Percentiles rank a stretch among this genome's conserved stretches.
These are phyloP conservation scores for Uloborus plumipes DNA, from an alignment of 2,888 invertebrate genomes.

Conservation along the genomic window DNA sequence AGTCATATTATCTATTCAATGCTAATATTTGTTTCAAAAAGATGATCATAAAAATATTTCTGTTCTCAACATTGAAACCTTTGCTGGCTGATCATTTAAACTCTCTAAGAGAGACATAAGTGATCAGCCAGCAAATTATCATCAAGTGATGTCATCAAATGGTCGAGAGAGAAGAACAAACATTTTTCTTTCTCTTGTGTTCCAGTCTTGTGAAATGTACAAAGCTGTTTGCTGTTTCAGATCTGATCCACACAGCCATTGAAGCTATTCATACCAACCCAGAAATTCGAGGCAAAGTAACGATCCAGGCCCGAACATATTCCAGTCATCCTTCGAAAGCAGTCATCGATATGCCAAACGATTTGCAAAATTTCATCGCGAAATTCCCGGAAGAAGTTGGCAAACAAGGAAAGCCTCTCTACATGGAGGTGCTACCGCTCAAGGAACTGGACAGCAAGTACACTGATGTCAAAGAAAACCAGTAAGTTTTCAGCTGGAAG, in stretches of 20 bases:
- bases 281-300: conserved; percentile 6
- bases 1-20: too few relatives aligned
- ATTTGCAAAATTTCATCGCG: not conserved
- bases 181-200: too few relatives aligned
- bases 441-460: not conserved
- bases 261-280: conserved; percentile 2
- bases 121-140: too few relatives aligned
- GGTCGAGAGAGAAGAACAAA: too few relatives aligned
- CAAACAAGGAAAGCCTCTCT: not conserved
- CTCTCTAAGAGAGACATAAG: not conserved
- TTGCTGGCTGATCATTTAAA: not conserved
- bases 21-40: too few relatives aligned
- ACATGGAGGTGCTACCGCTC: conserved; percentile 3
- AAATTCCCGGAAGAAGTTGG: not conserved
- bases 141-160: not conserved
- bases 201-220: too few relatives aligned
- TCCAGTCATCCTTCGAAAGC: not conserved
- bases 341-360: not conserved
- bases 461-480: not conserved
- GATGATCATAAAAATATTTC: too few relatives aligned
- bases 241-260: not conserved
- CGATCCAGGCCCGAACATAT: not conserved
- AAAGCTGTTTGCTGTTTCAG: not conserved
- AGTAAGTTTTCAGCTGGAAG: conserved; percentile 3
- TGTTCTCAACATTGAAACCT: too few relatives aligned